Conservation (phyloP, 2,113 vertebrate genomes). For the Pedetes capensis region DNA sequence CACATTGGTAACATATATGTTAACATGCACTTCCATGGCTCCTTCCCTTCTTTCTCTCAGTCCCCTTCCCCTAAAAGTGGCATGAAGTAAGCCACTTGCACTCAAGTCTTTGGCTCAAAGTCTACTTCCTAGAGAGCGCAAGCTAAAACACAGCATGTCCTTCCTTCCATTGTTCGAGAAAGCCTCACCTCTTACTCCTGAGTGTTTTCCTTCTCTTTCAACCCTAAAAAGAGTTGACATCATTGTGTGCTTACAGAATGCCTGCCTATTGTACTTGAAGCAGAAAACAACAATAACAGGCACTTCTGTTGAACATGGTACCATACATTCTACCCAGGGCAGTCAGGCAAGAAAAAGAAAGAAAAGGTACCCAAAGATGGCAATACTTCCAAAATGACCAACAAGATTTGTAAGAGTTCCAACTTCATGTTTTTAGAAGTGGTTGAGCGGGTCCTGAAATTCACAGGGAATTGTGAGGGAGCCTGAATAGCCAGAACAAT, state of each 20-base stretch:
- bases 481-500: neutral
- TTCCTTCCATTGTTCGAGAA: neutral
- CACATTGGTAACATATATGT: neutral
- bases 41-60: neutral
- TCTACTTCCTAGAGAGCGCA: neutral
- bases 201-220: neutral
- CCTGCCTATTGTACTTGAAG: too few relatives aligned
- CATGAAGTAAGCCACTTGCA: neutral
- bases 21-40: neutral
- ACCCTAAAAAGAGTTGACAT: neutral
- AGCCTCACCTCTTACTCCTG: neutral
- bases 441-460: neutral
- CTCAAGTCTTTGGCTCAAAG: neutral
- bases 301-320: neutral
- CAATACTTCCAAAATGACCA: neutral
- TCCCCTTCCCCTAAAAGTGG: neutral
- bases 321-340: neutral
- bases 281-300: neutral
- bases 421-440: neutral
- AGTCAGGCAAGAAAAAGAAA: neutral
- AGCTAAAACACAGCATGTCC: neutral
- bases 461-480: neutral
- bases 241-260: neutral
- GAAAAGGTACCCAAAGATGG: neutral
- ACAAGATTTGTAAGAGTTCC: neutral